Base-by-base conservation (phyloP, 2,888 invertebrate species). In the Phengaris alcon region DNA sequence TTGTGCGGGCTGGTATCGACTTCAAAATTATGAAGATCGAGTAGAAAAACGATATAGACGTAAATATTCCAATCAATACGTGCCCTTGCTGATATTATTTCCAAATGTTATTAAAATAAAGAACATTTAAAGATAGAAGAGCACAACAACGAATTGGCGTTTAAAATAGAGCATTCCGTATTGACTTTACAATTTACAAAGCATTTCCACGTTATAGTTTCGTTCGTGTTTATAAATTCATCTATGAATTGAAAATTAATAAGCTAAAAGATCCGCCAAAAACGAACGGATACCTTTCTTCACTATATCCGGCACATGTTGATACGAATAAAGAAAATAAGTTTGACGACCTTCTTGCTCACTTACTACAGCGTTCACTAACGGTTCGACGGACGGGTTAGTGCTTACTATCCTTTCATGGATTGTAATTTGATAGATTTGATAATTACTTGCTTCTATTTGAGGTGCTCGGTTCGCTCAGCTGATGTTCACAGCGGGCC, bases 391-490 rank as follows among this genome's bases (percentile, higher is more conserved):
- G 35, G 35, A 35, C 35, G 35, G 35, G 35, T 3, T 48, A 48
- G 48, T 48, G 0, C 6, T 8, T 48, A 48, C 48, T 48, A 48
- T 48, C 5, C 6, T 48, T 7, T 48, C 48, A 48, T 48, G 6
- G 8, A 48, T 8, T 6, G 0, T 35, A 3, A 3, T 48, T 8
- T 48, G 22, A 8, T 48, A 6, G 7, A 48, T 48, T 48, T 48
- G 0, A 48, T 48, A 5, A 48, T 48, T 48, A 9, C 8, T 52
- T 4, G 9, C 12, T 10, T 12, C 12, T 35, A 64, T 86, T 88
- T n/a, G 86, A 93, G 93, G 92, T n/a, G 87, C 86, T 35, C 90
- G 93, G n/a, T 92, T 91, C 77, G 92, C 90, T 7, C 90, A 90
- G 81, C 81, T 93, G 82, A 87, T 85, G 54, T 86, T 88, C n/a